phyloP scores from a whole-genome alignment of 2,888 invertebrate genomes.

The Rapana venosa region DNA sequence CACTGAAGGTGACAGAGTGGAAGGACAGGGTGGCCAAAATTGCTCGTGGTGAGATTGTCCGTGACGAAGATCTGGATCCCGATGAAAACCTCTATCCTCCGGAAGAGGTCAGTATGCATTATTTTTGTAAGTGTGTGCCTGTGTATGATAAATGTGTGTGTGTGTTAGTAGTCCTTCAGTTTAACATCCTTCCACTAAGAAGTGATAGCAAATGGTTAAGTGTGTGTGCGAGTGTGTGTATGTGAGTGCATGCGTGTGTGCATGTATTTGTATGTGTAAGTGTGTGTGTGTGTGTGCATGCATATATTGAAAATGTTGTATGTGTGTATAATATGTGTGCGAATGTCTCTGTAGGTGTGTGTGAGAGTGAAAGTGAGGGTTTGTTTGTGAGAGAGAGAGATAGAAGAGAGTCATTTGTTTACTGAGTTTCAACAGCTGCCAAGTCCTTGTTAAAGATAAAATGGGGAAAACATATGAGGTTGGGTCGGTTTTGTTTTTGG shows the following conservation, averaged over 20 bases:
- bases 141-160: neutral
- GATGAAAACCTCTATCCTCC: slow-evolving; percentile 83
- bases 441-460: too few relatives aligned
- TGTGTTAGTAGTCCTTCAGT: neutral
- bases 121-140: neutral
- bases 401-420: neutral
- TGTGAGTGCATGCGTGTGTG: neutral
- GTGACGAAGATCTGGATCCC: slow-evolving; percentile 78
- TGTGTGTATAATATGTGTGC: neutral
- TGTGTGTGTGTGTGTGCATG: neutral
- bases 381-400: neutral
- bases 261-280: neutral
- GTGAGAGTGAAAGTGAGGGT: neutral
- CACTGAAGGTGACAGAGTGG: slow-evolving; percentile 86
- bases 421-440: too few relatives aligned
- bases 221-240: too few relatives aligned
- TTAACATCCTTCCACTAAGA: too few relatives aligned
- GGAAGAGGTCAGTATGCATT: slow-evolving; percentile 48
- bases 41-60: slow-evolving; percentile 69
- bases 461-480: too few relatives aligned
- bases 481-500: too few relatives aligned
- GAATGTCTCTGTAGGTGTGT: neutral
- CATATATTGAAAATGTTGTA: neutral
- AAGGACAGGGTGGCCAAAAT: slow-evolving; percentile 80
- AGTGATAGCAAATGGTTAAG: too few relatives aligned